Percentiles rank a stretch among this genome's conserved stretches.
These are phyloP conservation scores for Zaprionus inermis DNA, from an alignment of 1,140 invertebrate species.

Conservation along the genomic window DNA sequence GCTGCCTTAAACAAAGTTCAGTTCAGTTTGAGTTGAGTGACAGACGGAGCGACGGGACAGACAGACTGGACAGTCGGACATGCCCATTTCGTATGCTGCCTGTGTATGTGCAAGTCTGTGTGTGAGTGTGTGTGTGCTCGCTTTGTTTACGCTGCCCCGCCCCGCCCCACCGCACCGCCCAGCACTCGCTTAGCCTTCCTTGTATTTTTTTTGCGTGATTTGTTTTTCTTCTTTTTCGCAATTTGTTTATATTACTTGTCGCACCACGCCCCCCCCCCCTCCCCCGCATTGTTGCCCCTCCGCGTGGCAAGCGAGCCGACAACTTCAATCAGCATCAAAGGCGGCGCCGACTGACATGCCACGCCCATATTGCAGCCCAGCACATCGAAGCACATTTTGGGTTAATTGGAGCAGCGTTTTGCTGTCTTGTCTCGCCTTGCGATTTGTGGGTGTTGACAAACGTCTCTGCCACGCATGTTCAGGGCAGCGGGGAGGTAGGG, in stretches of 20 bases:
- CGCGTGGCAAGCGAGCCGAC: slow-evolving; percentile 46
- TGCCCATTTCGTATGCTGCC: slow-evolving; percentile 71
- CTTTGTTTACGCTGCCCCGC: slow-evolving; percentile 49
- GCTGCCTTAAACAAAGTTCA: slow-evolving; percentile 35
- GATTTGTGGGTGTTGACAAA: slow-evolving; percentile 73
- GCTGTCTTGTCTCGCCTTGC: slow-evolving; percentile 20
- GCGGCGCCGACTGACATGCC: slow-evolving; percentile 68
- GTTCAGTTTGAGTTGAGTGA: slow-evolving; percentile 49
- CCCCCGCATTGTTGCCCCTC: slow-evolving; percentile 14
- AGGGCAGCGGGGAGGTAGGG: neutral
- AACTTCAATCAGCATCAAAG: slow-evolving; percentile 81
- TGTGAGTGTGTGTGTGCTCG: slow-evolving; percentile 15
- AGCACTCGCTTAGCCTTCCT: slow-evolving; percentile 13
- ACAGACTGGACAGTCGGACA: slow-evolving; percentile 56
- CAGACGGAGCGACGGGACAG: slow-evolving; percentile 29
- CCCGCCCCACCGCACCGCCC: slow-evolving; percentile 23
- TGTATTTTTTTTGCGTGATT: slow-evolving; percentile 38
- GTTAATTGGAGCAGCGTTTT: slow-evolving; percentile 69
- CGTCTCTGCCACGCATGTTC: slow-evolving; percentile 39
- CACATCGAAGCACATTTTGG: slow-evolving; percentile 27
- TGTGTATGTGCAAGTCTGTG: slow-evolving; percentile 8
- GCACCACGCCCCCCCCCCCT: neutral
- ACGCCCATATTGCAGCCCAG: slow-evolving; percentile 49
- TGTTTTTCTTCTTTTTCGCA: slow-evolving; percentile 60
- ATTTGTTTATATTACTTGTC: slow-evolving; percentile 80